Evolutionary conservation across 2,888 invertebrate species (phyloP).

Genomic region (Drosophila bunnanda): DNA sequence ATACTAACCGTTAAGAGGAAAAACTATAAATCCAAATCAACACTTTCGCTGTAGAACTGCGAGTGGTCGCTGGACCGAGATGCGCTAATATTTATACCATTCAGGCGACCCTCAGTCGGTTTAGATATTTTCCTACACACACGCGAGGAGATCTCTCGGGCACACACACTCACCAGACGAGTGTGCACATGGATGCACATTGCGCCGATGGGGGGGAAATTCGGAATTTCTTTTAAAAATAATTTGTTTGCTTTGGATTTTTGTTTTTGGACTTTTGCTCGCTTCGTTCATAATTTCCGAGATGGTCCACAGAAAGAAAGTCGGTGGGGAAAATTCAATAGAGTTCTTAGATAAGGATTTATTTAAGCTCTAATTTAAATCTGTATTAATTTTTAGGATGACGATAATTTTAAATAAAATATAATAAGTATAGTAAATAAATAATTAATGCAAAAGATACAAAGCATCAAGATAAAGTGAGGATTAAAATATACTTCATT

Average conservation of each 20-base stretch:
- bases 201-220: conserved; percentile 71
- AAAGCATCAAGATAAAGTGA: neutral
- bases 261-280: conserved; percentile 44
- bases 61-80: conserved; percentile 84
- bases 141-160: conserved; percentile 29
- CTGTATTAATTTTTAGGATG: neutral
- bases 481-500: neutral
- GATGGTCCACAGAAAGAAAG: conserved; percentile 21
- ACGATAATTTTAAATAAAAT: neutral
- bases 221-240: conserved; percentile 77
- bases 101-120: conserved; percentile 71
- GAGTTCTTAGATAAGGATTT: neutral
- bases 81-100: conserved; percentile 85
- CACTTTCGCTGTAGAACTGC: conserved; percentile 85
- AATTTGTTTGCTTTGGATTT: conserved; percentile 59
- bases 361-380: too few relatives aligned
- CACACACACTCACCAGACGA: conserved; percentile 17
- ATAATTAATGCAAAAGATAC: too few relatives aligned
- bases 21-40: conserved; percentile 83
- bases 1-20: conserved; percentile 82
- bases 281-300: conserved; percentile 66
- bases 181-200: conserved; percentile 72
- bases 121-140: conserved; percentile 65
- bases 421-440: too few relatives aligned
- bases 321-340: too few relatives aligned